These are phyloP conservation scores for Drosophila malerkotliana DNA, from an alignment of 1,140 invertebrate species.

Conservation along the genomic window DNA sequence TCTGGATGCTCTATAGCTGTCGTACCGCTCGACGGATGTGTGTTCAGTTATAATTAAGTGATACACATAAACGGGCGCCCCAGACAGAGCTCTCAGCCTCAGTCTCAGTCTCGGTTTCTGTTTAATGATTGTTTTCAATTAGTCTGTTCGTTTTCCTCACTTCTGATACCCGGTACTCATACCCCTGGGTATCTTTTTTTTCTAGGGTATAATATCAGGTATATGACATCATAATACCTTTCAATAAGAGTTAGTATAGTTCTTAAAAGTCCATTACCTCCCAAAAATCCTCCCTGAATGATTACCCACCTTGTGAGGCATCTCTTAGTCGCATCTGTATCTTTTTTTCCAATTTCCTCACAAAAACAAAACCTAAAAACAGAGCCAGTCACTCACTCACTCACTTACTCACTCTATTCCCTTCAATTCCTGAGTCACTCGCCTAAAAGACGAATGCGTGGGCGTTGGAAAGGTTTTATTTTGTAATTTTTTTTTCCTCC, in stretches of 20 bases:
- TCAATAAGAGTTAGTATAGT: too few relatives aligned
- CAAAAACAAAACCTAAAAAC: slow-evolving; percentile 23
- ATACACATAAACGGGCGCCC: slow-evolving; percentile 62
- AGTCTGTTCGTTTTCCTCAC: slow-evolving; percentile 49
- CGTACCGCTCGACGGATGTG: slow-evolving; percentile 24
- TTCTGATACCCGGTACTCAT: slow-evolving; percentile 7
- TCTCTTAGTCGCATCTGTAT: neutral
- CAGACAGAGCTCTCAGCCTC: slow-evolving; percentile 23
- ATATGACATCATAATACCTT: too few relatives aligned
- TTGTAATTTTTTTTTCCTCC: neutral
- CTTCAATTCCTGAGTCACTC: slow-evolving; percentile 1
- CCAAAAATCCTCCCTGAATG: too few relatives aligned
- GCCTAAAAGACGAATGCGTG: slow-evolving; percentile 3
- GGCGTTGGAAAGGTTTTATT: slow-evolving; percentile 15
- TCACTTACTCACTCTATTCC: neutral
- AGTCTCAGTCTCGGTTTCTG: slow-evolving; percentile 36
- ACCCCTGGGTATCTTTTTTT: neutral
- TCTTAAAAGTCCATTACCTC: too few relatives aligned
- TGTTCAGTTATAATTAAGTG: slow-evolving; percentile 80
- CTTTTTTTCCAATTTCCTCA: slow-evolving; percentile 3
- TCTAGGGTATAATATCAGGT: neutral
- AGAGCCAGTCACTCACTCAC: slow-evolving; percentile 15
- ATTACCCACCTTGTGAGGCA: neutral
- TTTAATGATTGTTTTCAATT: slow-evolving; percentile 81
- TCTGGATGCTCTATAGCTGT: slow-evolving; percentile 1